Base-by-base conservation (phyloP, 1,140 invertebrate species). In the Caenorhabditis briggsae region DNA sequence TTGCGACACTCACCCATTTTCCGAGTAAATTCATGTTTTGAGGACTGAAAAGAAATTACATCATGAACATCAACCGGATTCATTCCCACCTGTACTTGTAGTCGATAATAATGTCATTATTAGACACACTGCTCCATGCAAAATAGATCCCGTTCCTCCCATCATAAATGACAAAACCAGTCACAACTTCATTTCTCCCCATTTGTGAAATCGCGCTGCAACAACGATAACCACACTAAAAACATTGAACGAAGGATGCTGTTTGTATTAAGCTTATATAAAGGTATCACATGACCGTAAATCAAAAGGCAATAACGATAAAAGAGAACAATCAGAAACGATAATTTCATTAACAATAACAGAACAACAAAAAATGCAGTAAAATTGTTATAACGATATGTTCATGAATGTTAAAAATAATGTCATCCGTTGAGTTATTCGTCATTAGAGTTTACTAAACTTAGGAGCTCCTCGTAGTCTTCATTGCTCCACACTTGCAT, bases 401-500 rank as follows among this genome's bases (percentile, higher is more conserved):
- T 33, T 3, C 33, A 33, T 33, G 33, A 33, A 33, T 33, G 33
- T 33, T 33, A 33, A 33, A 33, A 33, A 33, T 33, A 33, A 33
- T 33, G 33, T 2, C 3, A 33, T 33, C 3, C 33, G 33, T 2
- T 33, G 3, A 33, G 33, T 33, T 33, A 33, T 33, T 33, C 33
- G 33, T 33, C 33, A 53, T 6, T 53, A 11, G 12, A 18, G 5
- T 70, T 46, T 8, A 20, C 41, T 18, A 70, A 46, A 7, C 23
- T 46, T 8, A 70, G 43, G 20, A 70, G 20, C 6, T 70, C 64
- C 41, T 70, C 64, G 41, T 70, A 70, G 9, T 70, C 64, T n/a
- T 70, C 64, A 18, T 43, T 2, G 43, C 5, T 18, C 33, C 41
- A 46, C 1, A 70, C 0, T 70, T 70, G 14, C 64, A 70, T 70